Percentiles rank a stretch among this genome's conserved stretches.
These are phyloP conservation scores for Otocyon megalotis DNA, from an alignment of 2,113 vertebrate genomes.

Conservation along the genomic window DNA sequence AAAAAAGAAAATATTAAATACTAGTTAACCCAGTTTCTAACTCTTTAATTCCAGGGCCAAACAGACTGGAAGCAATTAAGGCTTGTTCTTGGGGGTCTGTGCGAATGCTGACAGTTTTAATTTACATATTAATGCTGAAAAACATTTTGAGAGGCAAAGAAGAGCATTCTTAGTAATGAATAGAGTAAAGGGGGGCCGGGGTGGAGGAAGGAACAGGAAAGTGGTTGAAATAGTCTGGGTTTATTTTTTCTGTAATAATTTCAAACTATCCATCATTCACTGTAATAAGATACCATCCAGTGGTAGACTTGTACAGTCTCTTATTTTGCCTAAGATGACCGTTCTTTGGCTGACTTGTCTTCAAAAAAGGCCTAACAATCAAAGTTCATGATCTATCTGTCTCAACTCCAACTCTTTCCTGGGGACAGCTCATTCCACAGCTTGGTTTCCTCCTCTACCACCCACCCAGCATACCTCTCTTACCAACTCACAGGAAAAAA, in stretches of 20 bases:
- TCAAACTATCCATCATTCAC: constrained; percentile 70
- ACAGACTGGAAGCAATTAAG: constrained; percentile 65
- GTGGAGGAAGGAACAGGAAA: constrained; percentile 15
- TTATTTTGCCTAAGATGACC: constrained; percentile 70
- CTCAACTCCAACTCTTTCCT: constrained; percentile 28
- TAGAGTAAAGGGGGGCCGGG: constrained; percentile 13
- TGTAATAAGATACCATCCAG: constrained; percentile 75
- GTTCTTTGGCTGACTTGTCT: neutral
- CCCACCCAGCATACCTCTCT: constrained; percentile 29
- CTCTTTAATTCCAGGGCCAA: constrained; percentile 45
- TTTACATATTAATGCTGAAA: constrained; percentile 81
- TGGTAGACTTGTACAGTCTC: constrained; percentile 69
- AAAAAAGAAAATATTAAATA: constrained; percentile 53
- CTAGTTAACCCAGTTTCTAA: constrained; percentile 69
- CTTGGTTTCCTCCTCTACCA: neutral
- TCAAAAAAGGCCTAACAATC: neutral
- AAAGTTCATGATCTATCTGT: neutral
- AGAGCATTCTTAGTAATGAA: constrained; percentile 76
- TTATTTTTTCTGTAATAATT: constrained; percentile 82
- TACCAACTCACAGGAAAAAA: neutral
- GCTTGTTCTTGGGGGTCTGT: constrained; percentile 59
- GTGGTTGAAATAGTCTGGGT: constrained; percentile 55
- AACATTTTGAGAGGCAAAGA: constrained; percentile 62
- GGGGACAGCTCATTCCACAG: neutral
- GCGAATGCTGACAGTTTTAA: constrained; percentile 73